These are phyloP conservation scores for Cherax quadricarinatus DNA, from an alignment of 1,140 invertebrate species.

Conservation along the genomic window DNA sequence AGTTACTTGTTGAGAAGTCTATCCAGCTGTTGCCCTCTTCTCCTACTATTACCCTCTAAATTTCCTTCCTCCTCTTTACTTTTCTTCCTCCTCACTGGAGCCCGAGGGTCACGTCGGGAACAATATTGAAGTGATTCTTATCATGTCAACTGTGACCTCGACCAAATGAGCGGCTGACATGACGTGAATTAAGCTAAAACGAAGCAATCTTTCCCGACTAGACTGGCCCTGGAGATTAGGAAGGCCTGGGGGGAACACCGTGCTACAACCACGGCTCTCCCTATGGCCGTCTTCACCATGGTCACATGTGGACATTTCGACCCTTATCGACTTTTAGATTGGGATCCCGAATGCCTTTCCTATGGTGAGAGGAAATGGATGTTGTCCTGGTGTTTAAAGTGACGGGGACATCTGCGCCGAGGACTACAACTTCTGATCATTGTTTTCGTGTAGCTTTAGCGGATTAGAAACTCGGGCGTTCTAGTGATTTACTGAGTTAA, in stretches of 20 bases:
- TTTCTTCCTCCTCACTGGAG: neutral
- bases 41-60: too few relatives aligned
- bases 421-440: too few relatives aligned
- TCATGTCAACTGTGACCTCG: slow-evolving; percentile 45
- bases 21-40: too few relatives aligned
- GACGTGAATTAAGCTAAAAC: slow-evolving; percentile 63
- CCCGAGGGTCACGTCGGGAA: slow-evolving; percentile 51
- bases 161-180: slow-evolving; percentile 62
- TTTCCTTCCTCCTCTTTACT: too few relatives aligned
- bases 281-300: too few relatives aligned
- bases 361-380: too few relatives aligned
- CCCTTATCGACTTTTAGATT: too few relatives aligned
- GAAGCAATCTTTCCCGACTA: slow-evolving; percentile 57
- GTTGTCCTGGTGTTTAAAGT: too few relatives aligned
- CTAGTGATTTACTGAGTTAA: too few relatives aligned
- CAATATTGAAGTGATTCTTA: slow-evolving; percentile 60
- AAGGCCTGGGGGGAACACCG: neutral
- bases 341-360: neutral
- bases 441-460: neutral
- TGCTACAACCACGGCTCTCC: neutral
- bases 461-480: neutral
- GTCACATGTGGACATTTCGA: too few relatives aligned
- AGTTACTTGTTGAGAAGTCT: too few relatives aligned
- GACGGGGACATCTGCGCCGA: too few relatives aligned
- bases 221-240: slow-evolving; percentile 4